Percentiles rank a stretch among this genome's conserved stretches.
These are phyloP conservation scores for Tetramorium simillimum DNA, from an alignment of 1,140 invertebrate genomes.

Conservation along the genomic window DNA sequence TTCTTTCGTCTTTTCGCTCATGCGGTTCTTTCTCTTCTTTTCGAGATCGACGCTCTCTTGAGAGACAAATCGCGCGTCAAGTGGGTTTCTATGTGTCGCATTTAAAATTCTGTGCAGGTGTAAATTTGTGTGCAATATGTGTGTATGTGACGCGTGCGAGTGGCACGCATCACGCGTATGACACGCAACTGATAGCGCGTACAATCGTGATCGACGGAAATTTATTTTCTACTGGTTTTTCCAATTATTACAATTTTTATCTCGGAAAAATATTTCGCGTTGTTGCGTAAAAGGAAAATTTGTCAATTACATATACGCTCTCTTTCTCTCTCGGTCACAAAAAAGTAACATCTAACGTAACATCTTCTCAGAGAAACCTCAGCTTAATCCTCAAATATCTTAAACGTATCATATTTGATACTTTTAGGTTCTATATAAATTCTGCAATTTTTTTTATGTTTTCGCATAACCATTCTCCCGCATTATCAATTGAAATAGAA, in stretches of 20 bases:
- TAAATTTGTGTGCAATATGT: not conserved
- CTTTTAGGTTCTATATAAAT: not conserved
- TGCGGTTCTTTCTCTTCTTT: not conserved
- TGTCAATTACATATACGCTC: not conserved
- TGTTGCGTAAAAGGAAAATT: not conserved
- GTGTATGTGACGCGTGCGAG: not conserved
- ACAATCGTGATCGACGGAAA: not conserved
- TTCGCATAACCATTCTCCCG: not conserved
- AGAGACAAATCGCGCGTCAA: not conserved
- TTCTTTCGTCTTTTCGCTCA: not conserved
- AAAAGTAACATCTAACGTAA: not conserved
- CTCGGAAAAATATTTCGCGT: not conserved
- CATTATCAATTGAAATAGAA: not conserved
- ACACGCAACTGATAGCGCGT: conserved; percentile 15
- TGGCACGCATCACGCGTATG: not conserved
- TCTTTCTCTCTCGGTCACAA: not conserved
- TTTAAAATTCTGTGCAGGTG: not conserved
- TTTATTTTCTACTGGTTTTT: not conserved
- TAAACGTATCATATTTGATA: not conserved
- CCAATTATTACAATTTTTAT: not conserved
- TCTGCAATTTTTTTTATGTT: not conserved
- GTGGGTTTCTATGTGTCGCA: not conserved
- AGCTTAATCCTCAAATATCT: not conserved
- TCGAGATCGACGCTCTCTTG: not conserved
- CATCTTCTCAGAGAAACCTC: not conserved